These are phyloP conservation scores for Paralichthys olivaceus DNA, from an alignment of 2,113 vertebrate genomes.

Conservation along the genomic window DNA sequence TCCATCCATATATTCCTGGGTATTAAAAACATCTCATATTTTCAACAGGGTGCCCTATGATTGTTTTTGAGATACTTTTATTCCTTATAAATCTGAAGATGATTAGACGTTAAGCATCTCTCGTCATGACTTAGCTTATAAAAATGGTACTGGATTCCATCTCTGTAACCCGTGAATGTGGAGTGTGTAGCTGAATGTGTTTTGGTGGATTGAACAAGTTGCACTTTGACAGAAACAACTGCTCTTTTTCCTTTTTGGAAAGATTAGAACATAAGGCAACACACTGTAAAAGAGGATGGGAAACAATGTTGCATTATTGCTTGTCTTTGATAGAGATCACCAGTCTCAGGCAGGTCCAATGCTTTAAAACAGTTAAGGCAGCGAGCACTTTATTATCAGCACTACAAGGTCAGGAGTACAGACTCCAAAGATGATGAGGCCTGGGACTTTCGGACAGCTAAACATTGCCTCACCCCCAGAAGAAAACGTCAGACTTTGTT, in stretches of 20 bases:
- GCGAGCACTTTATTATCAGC: slow-evolving; percentile 10
- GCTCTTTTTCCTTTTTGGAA: slow-evolving; percentile 1
- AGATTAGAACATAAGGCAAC: neutral
- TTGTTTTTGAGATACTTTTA: neutral
- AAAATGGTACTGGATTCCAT: neutral
- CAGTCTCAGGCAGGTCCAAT: neutral
- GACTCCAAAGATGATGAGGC: slow-evolving; percentile 15
- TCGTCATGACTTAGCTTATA: neutral
- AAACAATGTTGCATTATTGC: slow-evolving; percentile 7
- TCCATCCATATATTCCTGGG: no score
- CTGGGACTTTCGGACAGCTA: slow-evolving; percentile 8
- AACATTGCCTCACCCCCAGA: slow-evolving; percentile 27
- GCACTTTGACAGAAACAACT: neutral
- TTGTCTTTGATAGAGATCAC: slow-evolving; percentile 1
- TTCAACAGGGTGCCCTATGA: no score
- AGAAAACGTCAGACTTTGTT: slow-evolving; percentile 17
- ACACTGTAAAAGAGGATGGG: slow-evolving; percentile 9
- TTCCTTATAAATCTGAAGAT: slow-evolving; percentile 11
- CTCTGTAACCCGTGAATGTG: neutral
- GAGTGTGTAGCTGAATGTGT: slow-evolving; percentile 10
- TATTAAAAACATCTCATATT: no score
- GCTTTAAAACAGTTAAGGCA: neutral
- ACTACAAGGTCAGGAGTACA: neutral
- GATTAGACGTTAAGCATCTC: neutral
- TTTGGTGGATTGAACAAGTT: neutral